Base-by-base conservation (phyloP, 2,113 vertebrate species). In the Mesoclemmys tuberculata region DNA sequence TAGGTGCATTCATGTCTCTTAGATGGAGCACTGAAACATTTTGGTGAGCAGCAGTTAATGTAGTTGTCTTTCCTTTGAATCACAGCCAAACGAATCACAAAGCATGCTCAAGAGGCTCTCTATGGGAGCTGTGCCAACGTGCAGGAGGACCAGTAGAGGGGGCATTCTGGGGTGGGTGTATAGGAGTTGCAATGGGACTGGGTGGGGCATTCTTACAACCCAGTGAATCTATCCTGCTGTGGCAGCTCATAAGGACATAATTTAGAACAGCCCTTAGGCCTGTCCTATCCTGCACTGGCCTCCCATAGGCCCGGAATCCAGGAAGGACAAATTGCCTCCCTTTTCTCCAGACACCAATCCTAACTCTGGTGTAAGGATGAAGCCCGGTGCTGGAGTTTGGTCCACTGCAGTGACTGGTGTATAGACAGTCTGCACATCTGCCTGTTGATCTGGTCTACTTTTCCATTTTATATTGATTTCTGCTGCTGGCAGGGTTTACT, bases 71-170 rank as follows among this genome's bases (percentile, higher is more conserved):
- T 80, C n/a, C 2, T 93, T 11, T 31, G 18, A 79, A 16, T 35
- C 64, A 41, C 44, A 3, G 4, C 18, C n/a, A n/a, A 68, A 68
- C 1, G n/a, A 68, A 21, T 11, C 31, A n/a, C 2, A 51, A 78
- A 46, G 12, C 0, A 0, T 44, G 75, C 82, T 21, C 81, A 82
- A 71, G 21, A 9, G 2, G 7, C 8, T 6, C 27, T 26, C 2
- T 31, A 81, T 79, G 13, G 11, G 82, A 92, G 12, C 0, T 0
- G 5, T 3, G 1, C 22, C 35, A 18, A 48, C 10, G 26, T 77
- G 21, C 31, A 85, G 68, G 10, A 77, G 4, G 16, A 77, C 83
- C 8, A 26, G 1, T 18, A 22, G 87, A 89, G 49, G 11, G 93
- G 4, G 0, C 3, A 48, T 19, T 22, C 5, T 46, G 10, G 19